Evolutionary conservation across 2,113 vertebrate genomes (phyloP), one percentile per base, ranked within the genome.

Genomic region (Mola mola): DNA sequence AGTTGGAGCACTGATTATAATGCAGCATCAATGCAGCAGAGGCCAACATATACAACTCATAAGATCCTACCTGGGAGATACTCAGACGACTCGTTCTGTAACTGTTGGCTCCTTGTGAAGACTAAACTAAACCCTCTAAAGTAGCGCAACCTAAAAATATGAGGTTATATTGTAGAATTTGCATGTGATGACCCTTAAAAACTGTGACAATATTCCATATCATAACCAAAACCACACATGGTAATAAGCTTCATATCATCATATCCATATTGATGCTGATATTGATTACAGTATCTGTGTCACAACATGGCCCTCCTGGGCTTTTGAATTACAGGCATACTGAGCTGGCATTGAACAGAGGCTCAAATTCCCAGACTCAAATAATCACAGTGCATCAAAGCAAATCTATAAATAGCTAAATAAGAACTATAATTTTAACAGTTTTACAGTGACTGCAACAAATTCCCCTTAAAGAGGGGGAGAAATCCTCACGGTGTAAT

Each of bases 231-330:
- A 5, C 17, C 38, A 3, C 13, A 47, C 9, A 51, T 29, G 10
- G 34, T 47, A 36, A 34, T 44, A 3, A 17, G 22, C 53, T 11
- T 58, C 17, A 11, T 43, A 58, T 66, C 8, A 21, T 8, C 6
- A 2, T 21, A 6, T 17, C 25, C 6, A 11, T 53, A 31, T 28
- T n/a, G 26, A 56, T 48, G 42, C 29, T 22, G 5, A 26, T 69
- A 56, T 38, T 51, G 47, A 63, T 67, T 40, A 28, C 6, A 44
- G 36, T 5, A 34, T 59, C 36, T 9, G 15, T 63, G 22, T 53
- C 24, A 48, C 53, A 36, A 53, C n/a, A 37, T 21, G 36, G 22
- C 49, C 38, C 29, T 38, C 13, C 17, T 37, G 57, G 57, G 44
- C 4, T 33, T 77, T 46, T 26, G 25, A 31, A 26, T 56, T 38